Percentiles rank a stretch among this genome's conserved stretches.
phyloP scores from a whole-genome alignment of 2,113 vertebrate genomes.

The Copsychus sechellarum region DNA sequence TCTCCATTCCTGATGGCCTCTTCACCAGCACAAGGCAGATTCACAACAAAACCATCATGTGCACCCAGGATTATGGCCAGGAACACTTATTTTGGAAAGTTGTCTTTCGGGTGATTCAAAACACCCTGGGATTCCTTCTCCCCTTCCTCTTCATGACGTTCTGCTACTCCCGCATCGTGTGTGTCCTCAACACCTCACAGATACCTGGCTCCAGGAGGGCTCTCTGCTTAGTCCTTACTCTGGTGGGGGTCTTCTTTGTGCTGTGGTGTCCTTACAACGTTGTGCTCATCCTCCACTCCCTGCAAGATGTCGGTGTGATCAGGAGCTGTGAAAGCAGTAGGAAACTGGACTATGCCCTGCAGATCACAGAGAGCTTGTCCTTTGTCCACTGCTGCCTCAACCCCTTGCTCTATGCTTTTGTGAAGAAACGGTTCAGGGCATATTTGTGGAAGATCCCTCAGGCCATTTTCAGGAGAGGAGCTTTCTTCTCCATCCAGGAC shows the following conservation, averaged over 20 bases:
- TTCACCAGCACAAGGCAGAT: conserved; percentile 59
- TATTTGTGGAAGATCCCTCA: conserved; percentile 46
- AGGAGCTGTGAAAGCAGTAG: conserved; percentile 64
- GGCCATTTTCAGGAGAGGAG: not conserved
- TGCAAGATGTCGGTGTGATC: conserved; percentile 70
- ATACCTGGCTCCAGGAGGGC: conserved; percentile 42
- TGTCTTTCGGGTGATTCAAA: conserved; percentile 69
- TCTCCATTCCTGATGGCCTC: conserved; percentile 70
- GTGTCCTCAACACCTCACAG: conserved; percentile 16
- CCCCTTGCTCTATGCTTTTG: conserved; percentile 73
- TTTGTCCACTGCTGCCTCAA: conserved; percentile 78
- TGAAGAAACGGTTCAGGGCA: conserved; percentile 59
- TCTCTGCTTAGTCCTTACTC: conserved; percentile 23
- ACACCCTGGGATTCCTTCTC: conserved; percentile 70
- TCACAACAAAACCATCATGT: conserved; percentile 17
- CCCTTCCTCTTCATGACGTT: conserved; percentile 73
- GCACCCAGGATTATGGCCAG: conserved; percentile 63
- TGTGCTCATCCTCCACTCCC: conserved; percentile 70
- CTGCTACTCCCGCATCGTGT: conserved; percentile 62
- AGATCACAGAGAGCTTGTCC: conserved; percentile 76
- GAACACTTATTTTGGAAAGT: conserved; percentile 69
- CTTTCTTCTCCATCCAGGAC: conserved; percentile 4
- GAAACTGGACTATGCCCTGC: conserved; percentile 73
- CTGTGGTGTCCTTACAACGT: conserved; percentile 81
- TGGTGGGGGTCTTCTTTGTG: conserved; percentile 74